Conservation (phyloP, 1,140 invertebrate species). For the Scylla paramamosain region DNA sequence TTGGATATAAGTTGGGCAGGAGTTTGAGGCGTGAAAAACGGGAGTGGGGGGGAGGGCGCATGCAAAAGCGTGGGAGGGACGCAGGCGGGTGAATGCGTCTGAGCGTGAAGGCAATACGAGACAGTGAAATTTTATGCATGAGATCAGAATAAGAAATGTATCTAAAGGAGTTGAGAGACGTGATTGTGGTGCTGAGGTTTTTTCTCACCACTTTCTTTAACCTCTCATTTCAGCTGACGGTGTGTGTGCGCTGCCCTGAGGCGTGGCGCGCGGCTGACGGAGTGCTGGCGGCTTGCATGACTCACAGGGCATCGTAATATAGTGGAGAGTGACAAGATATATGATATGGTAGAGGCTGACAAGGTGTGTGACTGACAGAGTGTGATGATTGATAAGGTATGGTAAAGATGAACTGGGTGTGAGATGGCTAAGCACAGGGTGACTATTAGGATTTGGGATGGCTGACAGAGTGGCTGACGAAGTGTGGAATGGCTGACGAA, state of each 20-base stretch:
- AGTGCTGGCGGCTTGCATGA: not conserved
- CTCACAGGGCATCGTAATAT: no score
- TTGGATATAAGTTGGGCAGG: not conserved
- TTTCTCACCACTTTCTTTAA: not conserved
- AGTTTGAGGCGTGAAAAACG: not conserved
- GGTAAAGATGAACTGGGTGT: no score
- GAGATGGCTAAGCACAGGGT: no score
- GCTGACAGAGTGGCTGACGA: no score
- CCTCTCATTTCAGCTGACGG: not conserved
- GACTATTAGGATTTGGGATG: no score
- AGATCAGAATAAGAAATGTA: not conserved
- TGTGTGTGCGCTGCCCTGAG: not conserved
- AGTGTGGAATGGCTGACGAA: no score
- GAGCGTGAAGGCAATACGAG: not conserved
- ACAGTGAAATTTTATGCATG: conserved; percentile 13
- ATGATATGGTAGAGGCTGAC: no score
- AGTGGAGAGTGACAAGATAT: no score
- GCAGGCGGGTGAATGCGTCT: not conserved
- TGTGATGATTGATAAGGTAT: no score
- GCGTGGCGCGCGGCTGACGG: not conserved
- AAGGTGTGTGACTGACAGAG: no score
- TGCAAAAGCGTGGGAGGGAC: not conserved
- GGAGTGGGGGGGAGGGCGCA: not conserved
- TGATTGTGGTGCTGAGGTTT: not conserved
- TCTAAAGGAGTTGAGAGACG: not conserved